phyloP scores from a whole-genome alignment of 2,888 invertebrate genomes.

The Odontomyia ornata region DNA sequence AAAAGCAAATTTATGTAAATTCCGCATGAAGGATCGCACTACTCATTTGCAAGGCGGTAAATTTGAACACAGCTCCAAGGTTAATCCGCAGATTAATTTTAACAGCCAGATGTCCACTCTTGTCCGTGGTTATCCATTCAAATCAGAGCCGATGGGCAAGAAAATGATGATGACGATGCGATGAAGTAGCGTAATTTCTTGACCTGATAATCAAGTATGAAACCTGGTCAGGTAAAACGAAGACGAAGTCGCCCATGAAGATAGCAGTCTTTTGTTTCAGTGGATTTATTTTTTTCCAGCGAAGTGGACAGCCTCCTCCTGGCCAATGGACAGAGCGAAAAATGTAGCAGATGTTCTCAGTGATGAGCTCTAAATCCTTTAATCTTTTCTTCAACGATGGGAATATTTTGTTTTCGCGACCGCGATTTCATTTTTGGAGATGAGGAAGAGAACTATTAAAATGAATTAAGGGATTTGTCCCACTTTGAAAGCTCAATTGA shows the following conservation, averaged over 20 bases:
- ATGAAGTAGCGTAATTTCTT: background rate
- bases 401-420: background rate
- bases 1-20: too few species aligned
- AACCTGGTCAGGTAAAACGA: background rate
- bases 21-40: too few species aligned
- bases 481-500: too few species aligned
- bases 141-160: background rate
- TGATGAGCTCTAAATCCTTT: background rate
- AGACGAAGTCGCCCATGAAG: background rate
- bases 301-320: too few species aligned
- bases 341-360: background rate
- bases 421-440: background rate
- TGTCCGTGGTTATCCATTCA: background rate
- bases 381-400: background rate
- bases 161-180: background rate
- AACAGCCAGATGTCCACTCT: background rate
- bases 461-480: too few species aligned
- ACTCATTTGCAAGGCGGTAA: too few species aligned
- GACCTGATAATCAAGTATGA: background rate
- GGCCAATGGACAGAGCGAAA: background rate
- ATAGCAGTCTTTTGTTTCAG: background rate
- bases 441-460: too few species aligned
- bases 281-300: too few species aligned
- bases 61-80: too few species aligned
- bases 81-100: too few species aligned